Base-by-base conservation (phyloP, 2,888 invertebrate genomes). In the Masnerella sp. region DNA sequence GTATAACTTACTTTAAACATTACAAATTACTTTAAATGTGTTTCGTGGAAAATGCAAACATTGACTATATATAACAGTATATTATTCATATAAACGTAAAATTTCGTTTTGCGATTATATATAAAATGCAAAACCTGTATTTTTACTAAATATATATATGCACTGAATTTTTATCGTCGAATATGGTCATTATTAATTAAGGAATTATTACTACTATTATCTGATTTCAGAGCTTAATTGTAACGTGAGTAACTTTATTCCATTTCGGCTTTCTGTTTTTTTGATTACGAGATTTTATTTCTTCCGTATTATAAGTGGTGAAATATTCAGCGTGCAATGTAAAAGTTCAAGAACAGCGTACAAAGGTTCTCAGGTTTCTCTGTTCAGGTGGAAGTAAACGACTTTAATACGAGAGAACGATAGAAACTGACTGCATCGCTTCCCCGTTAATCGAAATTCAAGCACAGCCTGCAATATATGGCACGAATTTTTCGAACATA, bases 281-380 rank as follows among this genome's bases (percentile, higher is more conserved):
- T 43, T 20, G 36, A 38, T 34, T 43, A 38, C 30, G 43, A 47
- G 20, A 58, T 49, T 49, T 67, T 42, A 51, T 68, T 59, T 59
- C 58, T 52, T 68, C 59, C 62, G 32, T 69, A 62, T 34, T 42
- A 40, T 40, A 56, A 62, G 54, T 49, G 52, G 69, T 54, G 61
- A 69, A 69, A 61, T 69, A 61, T 69, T 61, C 56, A 51, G 56
- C 28, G 36, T 28, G 17, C 47, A 62, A 69, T 49, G 62, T 54
- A 40, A 56, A 69, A 69, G 61, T 69, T 69, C 56, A 62, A 69
- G 62, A 69, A 69, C 47, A 69, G 61, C 61, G 61, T 69, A 61
- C 54, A 69, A 61, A 69, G 69, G 69, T 69, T 69, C 61, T 61
- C 69, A 69, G 69, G 69, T 69, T 69, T 59, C 69, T 52, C 69